Conservation (phyloP, 2,113 vertebrate species). For the Atlantisia rogersi region DNA sequence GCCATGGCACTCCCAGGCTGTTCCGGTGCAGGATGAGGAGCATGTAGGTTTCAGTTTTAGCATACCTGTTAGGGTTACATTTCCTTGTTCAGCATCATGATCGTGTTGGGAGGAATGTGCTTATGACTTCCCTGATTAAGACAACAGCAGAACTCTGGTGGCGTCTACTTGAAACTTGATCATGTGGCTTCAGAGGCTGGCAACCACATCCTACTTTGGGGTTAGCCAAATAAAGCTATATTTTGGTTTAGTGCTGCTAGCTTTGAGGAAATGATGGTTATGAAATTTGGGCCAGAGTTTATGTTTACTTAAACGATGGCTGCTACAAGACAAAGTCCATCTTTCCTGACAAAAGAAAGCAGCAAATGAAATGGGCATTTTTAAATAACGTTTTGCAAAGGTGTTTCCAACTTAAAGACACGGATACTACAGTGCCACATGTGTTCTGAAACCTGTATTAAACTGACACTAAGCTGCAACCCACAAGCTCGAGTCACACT, state of each 20-base stretch:
- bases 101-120: neutral
- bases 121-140: conserved; percentile 55
- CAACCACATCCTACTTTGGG: conserved; percentile 83
- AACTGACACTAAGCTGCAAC: conserved; percentile 20
- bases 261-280: conserved; percentile 81
- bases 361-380: neutral
- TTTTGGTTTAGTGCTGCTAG: conserved; percentile 77
- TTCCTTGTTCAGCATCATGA: conserved; percentile 69
- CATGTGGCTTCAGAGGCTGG: conserved; percentile 78
- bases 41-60: neutral
- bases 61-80: conserved; percentile 55
- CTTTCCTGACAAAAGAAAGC: conserved; percentile 54
- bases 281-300: conserved; percentile 77
- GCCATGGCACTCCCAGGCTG: accelerated
- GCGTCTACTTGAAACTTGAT: conserved; percentile 76
- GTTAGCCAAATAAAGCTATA: conserved; percentile 84
- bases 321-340: conserved; percentile 67
- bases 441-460: neutral
- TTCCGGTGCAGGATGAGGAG: neutral
- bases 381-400: neutral
- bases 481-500: neutral
- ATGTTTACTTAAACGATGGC: conserved; percentile 79
- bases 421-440: neutral
- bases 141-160: conserved; percentile 56
- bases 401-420: conserved; percentile 35